Evolutionary conservation across 2,888 invertebrate species (phyloP), one percentile per base, ranked within the genome.

Genomic region (Fragum sueziense): DNA sequence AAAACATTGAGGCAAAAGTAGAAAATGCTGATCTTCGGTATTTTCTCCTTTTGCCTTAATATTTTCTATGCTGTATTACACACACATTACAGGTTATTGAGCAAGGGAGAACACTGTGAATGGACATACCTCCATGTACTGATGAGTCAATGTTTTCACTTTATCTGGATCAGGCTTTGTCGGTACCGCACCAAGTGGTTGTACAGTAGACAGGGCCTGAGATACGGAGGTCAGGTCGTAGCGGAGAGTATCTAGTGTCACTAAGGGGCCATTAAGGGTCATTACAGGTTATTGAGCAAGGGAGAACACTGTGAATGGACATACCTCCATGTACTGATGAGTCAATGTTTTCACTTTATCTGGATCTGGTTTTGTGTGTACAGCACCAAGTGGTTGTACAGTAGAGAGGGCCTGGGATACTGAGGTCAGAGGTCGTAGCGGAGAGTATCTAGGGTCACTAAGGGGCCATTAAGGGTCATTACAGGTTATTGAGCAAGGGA

Each of bases 121-220:
- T n/a, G n/a, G n/a, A 52, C 34, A 31, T 70, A 79, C 79, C 37
- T 72, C 71, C 17, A 72, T 72, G 61, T 75, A 80, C 14, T 71
- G 76, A 33, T 79, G 77, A n/a, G 59, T 41, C 2, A 70, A 62
- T 31, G 76, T 79, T n/a, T 34, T 68, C 2, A 25, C 11, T 31
- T 29, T 65, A n/a, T n/a, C 68, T 22, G 34, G 59, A 22, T 27
- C 37, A 6, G 27, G 47, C 3, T 14, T n/a, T 27, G 62, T 62
- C 17, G 68, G 77, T 17, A 2, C 33, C 1, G 68, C 67, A 20
- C 61, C 65, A n/a, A 62, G n/a, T 1, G n/a, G 25, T 62, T 85
- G 85, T 27, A 76, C 68, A 3, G 71, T 71, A 3, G 76, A 72
- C 17, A 85, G 74, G n/a, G 72, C 27, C 62, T 84, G 84, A 20